Base-by-base conservation (phyloP, 1,140 invertebrate genomes). In the Saccostrea glomerata region DNA sequence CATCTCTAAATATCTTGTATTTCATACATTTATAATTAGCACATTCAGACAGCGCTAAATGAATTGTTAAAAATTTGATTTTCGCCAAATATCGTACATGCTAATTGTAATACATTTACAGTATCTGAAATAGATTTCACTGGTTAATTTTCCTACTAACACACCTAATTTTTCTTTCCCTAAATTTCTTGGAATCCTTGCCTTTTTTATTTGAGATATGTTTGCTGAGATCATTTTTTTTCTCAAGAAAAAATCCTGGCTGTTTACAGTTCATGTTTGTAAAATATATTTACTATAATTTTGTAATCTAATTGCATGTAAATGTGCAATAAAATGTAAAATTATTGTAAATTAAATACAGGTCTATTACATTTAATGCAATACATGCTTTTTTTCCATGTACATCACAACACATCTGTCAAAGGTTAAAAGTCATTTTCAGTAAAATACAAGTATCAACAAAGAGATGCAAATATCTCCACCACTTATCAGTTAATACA, bases 361-460 rank as follows among this genome's bases (percentile, higher is more conserved):
- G 58, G 58, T 13, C 58, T 11, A 60, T 5, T 63, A 7, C 1
- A 63, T 6, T 63, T 63, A 63, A 63, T 63, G 58, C 58, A 63
- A 5, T 20, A 63, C 58, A 63, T 63, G 58, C 7, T 20, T 63
- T 20, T 13, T 60, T 63, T 63, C 17, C 58, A 63, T 63, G 58
- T 63, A 63, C 58, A 63, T 63, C 70, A 77, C 30, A 25, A 77
- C 70, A 77, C 70, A 77, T 36, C 15, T 77, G 70, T 77, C 25
- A 77, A 77, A 30, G 30, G 58, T 20, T 63, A 63, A 63, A 63
- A 63, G 17, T 20, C 13, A 20, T 17, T 63, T 63, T 5, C 47
- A 47, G 20, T 63, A 63, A 63, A 63, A 63, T n/a, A 63, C 58
- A 63, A 63, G 6, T 20, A 63, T 63, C 20, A 63, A 63, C 58